A percentile compares a stretch with the other conserved stretches of the same genome.
Conservation (phyloP, 2,113 vertebrate species). For the Anoplopoma fimbria region DNA sequence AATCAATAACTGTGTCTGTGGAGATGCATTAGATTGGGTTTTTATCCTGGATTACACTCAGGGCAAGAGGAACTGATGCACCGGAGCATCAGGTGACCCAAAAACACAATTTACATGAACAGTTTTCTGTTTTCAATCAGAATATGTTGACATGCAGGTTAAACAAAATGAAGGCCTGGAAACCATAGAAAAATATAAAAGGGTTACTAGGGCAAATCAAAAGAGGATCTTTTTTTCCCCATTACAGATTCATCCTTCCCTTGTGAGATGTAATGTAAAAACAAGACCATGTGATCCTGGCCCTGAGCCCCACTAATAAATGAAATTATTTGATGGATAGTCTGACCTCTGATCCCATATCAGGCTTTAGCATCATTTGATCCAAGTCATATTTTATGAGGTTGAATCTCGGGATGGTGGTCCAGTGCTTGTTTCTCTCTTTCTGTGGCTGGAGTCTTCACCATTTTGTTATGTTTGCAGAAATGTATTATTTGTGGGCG, state of each 20-base stretch:
- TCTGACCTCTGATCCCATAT: not conserved
- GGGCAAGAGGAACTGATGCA: not conserved
- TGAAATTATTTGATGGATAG: not conserved
- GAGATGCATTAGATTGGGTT: fast-evolving
- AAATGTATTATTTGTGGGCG: not conserved
- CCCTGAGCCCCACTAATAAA: not conserved
- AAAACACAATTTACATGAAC: not conserved
- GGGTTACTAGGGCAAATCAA: too few relatives aligned
- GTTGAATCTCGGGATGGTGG: too few relatives aligned
- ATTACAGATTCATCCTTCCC: not conserved
- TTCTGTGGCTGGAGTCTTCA: not conserved
- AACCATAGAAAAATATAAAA: too few relatives aligned
- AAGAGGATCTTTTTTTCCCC: not conserved
- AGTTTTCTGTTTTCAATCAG: not conserved
- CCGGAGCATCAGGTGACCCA: not conserved
- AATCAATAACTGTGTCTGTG: not conserved
- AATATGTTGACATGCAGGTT: not conserved
- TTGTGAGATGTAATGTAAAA: not conserved
- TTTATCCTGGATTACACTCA: not conserved
- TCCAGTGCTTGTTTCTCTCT: not conserved
- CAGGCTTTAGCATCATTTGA: not conserved
- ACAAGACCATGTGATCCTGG: not conserved
- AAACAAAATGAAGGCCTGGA: not conserved
- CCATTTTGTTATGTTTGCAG: not conserved
- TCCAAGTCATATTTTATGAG: not conserved